These are phyloP conservation scores for Ellobius talpinus DNA, from an alignment of 2,113 vertebrate genomes.

Conservation along the genomic window DNA sequence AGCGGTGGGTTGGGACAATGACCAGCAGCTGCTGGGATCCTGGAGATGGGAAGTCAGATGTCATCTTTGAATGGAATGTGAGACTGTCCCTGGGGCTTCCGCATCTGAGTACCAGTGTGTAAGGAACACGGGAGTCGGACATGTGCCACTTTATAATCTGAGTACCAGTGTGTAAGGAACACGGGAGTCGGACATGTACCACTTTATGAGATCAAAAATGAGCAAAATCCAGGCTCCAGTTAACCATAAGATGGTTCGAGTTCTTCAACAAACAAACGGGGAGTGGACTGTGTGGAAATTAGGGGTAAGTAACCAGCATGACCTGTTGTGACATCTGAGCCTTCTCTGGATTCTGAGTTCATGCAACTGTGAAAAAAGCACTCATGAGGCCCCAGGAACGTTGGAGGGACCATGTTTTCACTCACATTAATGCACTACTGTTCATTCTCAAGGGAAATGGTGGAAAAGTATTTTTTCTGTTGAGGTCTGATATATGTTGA, in stretches of 20 bases:
- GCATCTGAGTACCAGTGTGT: neutral
- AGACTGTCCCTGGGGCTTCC: neutral
- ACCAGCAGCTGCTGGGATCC: too few species aligned
- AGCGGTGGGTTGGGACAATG: neutral
- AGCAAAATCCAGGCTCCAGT: neutral
- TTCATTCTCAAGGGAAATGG: neutral
- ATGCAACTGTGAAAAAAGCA: neutral
- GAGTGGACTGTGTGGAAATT: neutral
- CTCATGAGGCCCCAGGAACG: neutral
- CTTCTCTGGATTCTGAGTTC: neutral
- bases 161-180: neutral
- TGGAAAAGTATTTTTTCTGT: neutral
- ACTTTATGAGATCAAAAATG: neutral
- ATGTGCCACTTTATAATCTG: neutral
- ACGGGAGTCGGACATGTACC: rapidly evolving
- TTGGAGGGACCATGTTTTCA: neutral
- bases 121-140: neutral
- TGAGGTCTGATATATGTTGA: neutral
- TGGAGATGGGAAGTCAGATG: neutral
- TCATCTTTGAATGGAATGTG: neutral
- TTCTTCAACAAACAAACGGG: neutral
- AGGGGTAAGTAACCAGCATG: neutral
- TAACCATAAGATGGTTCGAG: neutral
- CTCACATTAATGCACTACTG: neutral
- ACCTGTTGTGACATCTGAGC: neutral